Evolutionary conservation across 2,888 invertebrate genomes (phyloP).

Genomic region (Acleris literana): DNA sequence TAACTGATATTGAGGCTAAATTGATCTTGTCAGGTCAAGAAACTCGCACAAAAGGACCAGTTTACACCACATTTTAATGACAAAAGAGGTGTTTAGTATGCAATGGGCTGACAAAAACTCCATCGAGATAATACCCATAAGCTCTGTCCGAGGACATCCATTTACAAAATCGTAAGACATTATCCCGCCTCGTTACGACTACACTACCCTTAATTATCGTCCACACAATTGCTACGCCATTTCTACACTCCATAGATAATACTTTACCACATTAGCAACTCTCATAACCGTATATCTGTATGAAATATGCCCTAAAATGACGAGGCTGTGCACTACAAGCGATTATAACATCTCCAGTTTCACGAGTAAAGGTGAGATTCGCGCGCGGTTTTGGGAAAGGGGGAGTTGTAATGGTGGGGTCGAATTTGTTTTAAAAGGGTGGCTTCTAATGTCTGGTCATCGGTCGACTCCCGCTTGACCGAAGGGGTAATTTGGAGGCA

Average conservation of each 20-base stretch:
- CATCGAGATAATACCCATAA: slow-evolving; percentile 43
- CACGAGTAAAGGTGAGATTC: slow-evolving; percentile 56
- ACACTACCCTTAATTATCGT: slow-evolving; percentile 73
- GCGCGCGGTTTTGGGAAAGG: slow-evolving; percentile 43
- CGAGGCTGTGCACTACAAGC: slow-evolving; percentile 43
- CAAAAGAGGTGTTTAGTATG: slow-evolving; percentile 25
- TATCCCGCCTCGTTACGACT: slow-evolving; percentile 61
- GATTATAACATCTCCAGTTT: slow-evolving; percentile 50
- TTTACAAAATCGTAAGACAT: slow-evolving; percentile 71
- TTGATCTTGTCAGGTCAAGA: slow-evolving; percentile 25
- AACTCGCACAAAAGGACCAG: slow-evolving; percentile 22
- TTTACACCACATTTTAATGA: slow-evolving; percentile 25
- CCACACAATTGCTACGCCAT: slow-evolving; percentile 73
- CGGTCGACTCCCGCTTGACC: slow-evolving; percentile 75
- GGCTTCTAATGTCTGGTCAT: slow-evolving; percentile 79
- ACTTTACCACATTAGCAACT: slow-evolving; percentile 73
- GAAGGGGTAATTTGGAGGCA: slow-evolving; percentile 81
- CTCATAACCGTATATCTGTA: slow-evolving; percentile 77
- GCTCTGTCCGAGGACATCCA: slow-evolving; percentile 51
- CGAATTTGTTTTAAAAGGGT: slow-evolving; percentile 74
- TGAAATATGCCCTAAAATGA: slow-evolving; percentile 71
- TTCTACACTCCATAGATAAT: slow-evolving; percentile 59
- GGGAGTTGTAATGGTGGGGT: slow-evolving; percentile 53
- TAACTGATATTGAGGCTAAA: slow-evolving; percentile 24
- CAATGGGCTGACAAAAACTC: slow-evolving; percentile 38